phyloP scores from a whole-genome alignment of 37 sponge, comb jelly and placozoan species.

The Halichondria panicea region DNA sequence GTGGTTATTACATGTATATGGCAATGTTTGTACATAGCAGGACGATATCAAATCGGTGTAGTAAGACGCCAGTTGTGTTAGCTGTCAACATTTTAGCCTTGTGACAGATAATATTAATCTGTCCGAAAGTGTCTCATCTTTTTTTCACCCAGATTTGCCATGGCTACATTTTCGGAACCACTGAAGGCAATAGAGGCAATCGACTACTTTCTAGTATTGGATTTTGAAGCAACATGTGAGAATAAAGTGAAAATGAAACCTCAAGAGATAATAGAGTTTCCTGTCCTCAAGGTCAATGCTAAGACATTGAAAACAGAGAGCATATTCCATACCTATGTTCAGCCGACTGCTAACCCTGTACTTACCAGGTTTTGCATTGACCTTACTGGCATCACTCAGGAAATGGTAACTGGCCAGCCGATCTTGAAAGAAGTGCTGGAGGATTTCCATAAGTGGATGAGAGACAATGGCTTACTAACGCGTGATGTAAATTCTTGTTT shows the following conservation, averaged over 20 bases:
- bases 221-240: constrained; percentile 82
- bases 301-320: constrained; percentile 43
- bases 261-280: constrained; percentile 80
- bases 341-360: constrained; percentile 57
- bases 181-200: too few relatives aligned
- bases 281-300: constrained; percentile 67
- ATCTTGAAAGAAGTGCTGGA: constrained; percentile 21
- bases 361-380: constrained; percentile 72
- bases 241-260: constrained; percentile 24
- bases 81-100: too few relatives aligned
- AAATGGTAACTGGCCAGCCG: constrained; percentile 50
- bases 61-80: too few relatives aligned
- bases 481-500: constrained; percentile 37
- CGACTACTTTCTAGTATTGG: constrained; percentile 58
- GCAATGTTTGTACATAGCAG: too few relatives aligned
- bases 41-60: too few relatives aligned
- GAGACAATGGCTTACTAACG: constrained; percentile 24
- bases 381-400: constrained; percentile 73
- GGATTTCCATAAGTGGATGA: constrained; percentile 50
- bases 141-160: too few relatives aligned
- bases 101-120: too few relatives aligned
- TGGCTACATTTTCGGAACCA: too few relatives aligned
- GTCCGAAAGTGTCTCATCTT: too few relatives aligned
- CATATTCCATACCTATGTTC: constrained; percentile 75
- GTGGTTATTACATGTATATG: too few relatives aligned